A percentile compares a stretch with the other conserved stretches of the same genome.
phyloP scores from a whole-genome alignment of 2,888 invertebrate genomes.

The Agrotis exclamationis region DNA sequence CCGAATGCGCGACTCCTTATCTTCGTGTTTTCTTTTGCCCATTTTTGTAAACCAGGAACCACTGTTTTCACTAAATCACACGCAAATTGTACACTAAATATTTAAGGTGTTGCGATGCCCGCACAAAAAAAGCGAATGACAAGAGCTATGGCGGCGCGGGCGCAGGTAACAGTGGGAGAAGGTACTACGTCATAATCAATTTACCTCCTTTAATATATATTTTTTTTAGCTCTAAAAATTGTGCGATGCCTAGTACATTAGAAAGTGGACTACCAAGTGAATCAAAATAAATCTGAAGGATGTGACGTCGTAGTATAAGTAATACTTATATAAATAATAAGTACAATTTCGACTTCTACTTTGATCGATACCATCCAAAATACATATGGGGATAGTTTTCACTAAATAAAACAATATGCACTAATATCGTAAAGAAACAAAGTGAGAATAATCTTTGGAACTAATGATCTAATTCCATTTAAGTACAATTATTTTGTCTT shows the following conservation, averaged over 20 bases:
- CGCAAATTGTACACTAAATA: neutral
- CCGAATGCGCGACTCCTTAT: constrained; percentile 5
- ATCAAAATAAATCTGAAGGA: constrained; percentile 7
- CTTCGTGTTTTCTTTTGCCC: constrained; percentile 5
- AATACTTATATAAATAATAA: no score
- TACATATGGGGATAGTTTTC: no score
- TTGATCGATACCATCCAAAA: no score
- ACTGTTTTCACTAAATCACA: constrained; percentile 1
- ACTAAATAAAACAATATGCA: no score
- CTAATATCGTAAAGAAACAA: no score
- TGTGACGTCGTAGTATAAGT: constrained; percentile 2
- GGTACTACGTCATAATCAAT: neutral
- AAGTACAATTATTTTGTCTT: no score
- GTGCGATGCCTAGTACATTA: constrained; percentile 13
- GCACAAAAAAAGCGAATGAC: constrained; percentile 15
- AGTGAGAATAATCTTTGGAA: no score
- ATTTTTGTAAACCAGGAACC: neutral
- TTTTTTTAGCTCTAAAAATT: constrained; percentile 10
- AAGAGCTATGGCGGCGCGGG: neutral
- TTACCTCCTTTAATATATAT: neutral
- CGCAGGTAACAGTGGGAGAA: constrained; percentile 9
- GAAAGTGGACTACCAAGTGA: constrained; percentile 16
- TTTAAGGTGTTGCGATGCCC: neutral
- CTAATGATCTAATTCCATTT: no score
- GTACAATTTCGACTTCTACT: no score